A percentile compares a stretch with the other conserved stretches of the same genome.
Evolutionary conservation across 2,888 invertebrate species (phyloP).

Genomic region (Synergus itoensis): DNA sequence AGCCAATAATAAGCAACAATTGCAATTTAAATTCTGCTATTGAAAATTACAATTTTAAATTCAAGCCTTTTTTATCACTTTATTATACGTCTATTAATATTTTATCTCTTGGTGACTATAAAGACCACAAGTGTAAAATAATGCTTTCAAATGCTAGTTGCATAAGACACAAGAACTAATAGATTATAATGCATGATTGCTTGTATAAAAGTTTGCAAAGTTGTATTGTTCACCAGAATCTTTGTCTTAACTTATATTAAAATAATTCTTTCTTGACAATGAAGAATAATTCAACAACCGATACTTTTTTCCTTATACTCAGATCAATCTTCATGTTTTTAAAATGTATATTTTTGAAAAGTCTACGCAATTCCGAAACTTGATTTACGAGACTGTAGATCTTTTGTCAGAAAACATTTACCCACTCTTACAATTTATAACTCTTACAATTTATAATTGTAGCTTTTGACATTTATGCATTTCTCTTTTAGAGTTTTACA

Average conservation of each 20-base stretch:
- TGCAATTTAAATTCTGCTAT: conserved; percentile 1
- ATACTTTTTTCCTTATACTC: background rate
- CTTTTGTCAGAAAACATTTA: background rate
- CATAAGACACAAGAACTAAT: conserved; percentile 3
- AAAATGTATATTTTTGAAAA: background rate
- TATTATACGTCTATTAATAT: conserved; percentile 3
- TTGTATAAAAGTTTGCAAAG: background rate
- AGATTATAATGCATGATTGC: background rate
- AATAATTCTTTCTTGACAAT: background rate
- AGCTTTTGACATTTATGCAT: background rate
- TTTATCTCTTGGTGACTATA: conserved; percentile 4
- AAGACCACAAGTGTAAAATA: conserved; percentile 16
- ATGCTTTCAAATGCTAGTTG: conserved; percentile 14
- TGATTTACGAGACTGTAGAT: background rate
- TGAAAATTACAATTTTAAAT: conserved; percentile 11
- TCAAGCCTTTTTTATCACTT: background rate
- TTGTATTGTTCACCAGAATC: background rate
- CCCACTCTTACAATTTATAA: background rate
- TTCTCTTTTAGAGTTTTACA: background rate
- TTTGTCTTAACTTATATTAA: background rate
- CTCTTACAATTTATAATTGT: background rate
- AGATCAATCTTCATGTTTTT: background rate
- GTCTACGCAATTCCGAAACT: background rate
- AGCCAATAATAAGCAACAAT: conserved; percentile 15
- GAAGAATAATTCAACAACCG: background rate